These are phyloP conservation scores for Hycleus cichorii DNA, from an alignment of 1,140 invertebrate species.

Conservation along the genomic window DNA sequence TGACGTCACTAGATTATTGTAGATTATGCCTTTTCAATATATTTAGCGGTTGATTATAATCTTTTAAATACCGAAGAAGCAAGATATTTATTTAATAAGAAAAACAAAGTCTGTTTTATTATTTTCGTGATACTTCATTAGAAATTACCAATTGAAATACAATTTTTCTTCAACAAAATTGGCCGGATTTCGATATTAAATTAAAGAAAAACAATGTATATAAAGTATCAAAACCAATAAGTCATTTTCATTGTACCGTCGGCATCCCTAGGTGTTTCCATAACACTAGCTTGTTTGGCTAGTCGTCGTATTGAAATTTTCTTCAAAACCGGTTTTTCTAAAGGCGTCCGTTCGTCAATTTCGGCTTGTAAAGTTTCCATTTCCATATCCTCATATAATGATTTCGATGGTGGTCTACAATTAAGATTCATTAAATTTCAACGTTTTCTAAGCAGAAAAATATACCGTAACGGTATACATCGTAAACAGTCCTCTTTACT, in stretches of 20 bases:
- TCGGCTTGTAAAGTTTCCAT: slow-evolving; percentile 32
- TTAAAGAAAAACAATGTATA: no score
- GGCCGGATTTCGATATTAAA: no score
- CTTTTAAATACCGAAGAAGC: no score
- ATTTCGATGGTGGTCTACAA: slow-evolving; percentile 22
- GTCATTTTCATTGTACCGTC: slow-evolving; percentile 75
- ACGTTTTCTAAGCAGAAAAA: background rate
- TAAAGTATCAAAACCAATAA: slow-evolving; percentile 63
- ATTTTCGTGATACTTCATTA: no score
- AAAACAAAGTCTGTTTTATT: no score
- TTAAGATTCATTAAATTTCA: background rate
- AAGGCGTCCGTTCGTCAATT: slow-evolving; percentile 39
- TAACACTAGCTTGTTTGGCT: slow-evolving; percentile 63
- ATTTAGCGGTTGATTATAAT: no score
- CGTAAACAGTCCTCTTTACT: slow-evolving; percentile 60
- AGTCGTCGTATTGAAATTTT: slow-evolving; percentile 55
- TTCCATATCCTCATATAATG: slow-evolving; percentile 50
- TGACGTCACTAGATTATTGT: no score
- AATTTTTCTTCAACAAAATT: no score
- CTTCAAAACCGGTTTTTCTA: slow-evolving; percentile 37
- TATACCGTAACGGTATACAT: slow-evolving; percentile 58
- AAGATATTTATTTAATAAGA: no score
- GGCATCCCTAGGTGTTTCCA: slow-evolving; percentile 67
- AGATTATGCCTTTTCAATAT: no score
- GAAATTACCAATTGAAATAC: no score